Evolutionary conservation across 23 tunicate species (phyloP), one percentile per base, ranked within the genome.

Genomic region (Trididemnum nubilum): DNA sequence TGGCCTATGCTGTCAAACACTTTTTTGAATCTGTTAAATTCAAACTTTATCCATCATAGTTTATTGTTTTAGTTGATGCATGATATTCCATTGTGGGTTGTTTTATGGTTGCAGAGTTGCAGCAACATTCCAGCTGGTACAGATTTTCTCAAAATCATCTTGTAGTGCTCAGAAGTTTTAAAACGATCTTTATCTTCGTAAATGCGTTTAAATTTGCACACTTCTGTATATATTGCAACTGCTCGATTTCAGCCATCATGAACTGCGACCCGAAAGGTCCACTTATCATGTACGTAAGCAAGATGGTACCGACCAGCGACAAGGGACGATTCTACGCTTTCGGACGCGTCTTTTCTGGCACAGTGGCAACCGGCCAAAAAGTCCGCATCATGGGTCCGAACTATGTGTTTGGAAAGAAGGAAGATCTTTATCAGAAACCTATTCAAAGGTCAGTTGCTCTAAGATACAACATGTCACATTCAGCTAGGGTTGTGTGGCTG

Each of bases 291-390:
- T 95, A 95, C 86, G 73, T 95, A 77, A 89, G 96, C 82, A 95
- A 95, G 82, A 95, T 95, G 99, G 99, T 95, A 36, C 99, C 99
- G 0, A 95, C 99, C 59, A 71, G 84, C 26, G 99, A 95, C 83
- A 95, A 95, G 61, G 99, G 99, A 32, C 91, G 99, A 26, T 95
- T 95, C 87, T 95, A 90, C 40, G 99, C 99, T 30, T 95, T 95
- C 49, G 99, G 99, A 12, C 96, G 99, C 0, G 99, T 95, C 50
- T 95, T 95, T 74, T 40, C 99, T 26, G 99, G 99, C 2, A 95
- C 54, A 24, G 95, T 95, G 69, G 92, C 96, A 66, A 95, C 99
- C 63, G 96, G 99, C 12, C 99, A 95, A 60, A 95, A 95, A 44
- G 99, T 95, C 38, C 86, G 96, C 28, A 95, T 95, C 36, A 90